Conservation (phyloP, 1,140 invertebrate genomes). For the Zaprionus inermis region DNA sequence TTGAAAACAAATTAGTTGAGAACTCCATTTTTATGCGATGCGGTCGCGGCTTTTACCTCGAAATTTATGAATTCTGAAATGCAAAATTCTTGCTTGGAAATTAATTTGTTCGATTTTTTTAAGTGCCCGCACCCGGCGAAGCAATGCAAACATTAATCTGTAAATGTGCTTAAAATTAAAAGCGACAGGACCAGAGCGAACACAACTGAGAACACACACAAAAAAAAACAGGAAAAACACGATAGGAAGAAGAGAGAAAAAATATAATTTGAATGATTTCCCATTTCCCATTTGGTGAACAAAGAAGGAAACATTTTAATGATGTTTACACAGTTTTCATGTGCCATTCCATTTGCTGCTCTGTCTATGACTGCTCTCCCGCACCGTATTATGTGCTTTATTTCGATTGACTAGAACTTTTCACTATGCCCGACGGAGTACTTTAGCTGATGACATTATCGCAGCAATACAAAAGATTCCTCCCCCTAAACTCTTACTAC, state of each 20-base stretch:
- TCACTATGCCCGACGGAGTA: slow-evolving; percentile 77
- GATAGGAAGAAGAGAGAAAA: slow-evolving; percentile 9
- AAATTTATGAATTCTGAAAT: not conserved
- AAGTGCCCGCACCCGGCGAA: slow-evolving; percentile 32
- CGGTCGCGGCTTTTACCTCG: slow-evolving; percentile 21
- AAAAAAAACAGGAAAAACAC: slow-evolving; percentile 1
- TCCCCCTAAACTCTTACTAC: not conserved
- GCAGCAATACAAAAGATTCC: slow-evolving; percentile 73
- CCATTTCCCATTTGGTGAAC: slow-evolving; percentile 68
- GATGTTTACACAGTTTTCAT: slow-evolving; percentile 76
- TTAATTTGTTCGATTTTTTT: slow-evolving; percentile 65
- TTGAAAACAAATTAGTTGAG: slow-evolving; percentile 41
- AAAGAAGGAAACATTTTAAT: slow-evolving; percentile 63
- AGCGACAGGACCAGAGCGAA: slow-evolving; percentile 12
- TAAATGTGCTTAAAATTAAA: slow-evolving; percentile 44
- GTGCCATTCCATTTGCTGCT: slow-evolving; percentile 38
- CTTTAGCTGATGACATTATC: slow-evolving; percentile 81
- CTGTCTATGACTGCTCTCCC: slow-evolving; percentile 22
- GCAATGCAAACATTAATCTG: slow-evolving; percentile 38
- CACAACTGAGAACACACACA: slow-evolving; percentile 14
- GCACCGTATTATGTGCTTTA: slow-evolving; percentile 67
- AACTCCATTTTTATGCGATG: slow-evolving; percentile 37
- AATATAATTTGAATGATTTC: slow-evolving; percentile 78
- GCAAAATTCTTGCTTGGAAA: slow-evolving; percentile 12
- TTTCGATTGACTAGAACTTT: slow-evolving; percentile 79